Base-by-base conservation (phyloP, 1,140 invertebrate genomes). In the Centruroides sculpturatus region DNA sequence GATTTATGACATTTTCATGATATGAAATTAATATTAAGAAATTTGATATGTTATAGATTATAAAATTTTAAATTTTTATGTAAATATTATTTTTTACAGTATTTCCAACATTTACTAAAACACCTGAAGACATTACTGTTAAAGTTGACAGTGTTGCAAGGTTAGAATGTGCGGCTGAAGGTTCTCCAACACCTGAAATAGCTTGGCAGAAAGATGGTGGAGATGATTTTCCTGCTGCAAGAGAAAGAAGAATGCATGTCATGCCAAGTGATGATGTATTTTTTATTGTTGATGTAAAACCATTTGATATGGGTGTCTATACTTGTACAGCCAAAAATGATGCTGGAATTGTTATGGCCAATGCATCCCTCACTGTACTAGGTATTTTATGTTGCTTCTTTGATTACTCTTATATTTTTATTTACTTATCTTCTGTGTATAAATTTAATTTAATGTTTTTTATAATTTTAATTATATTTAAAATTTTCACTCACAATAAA, bases 201-300 rank as follows among this genome's bases (percentile, higher is more conserved):
- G 83, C 87, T 6, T 90, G 92, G 84, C 85, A 90, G 68, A 96
- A 97, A 74, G 92, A 95, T 77, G 89, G 87, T n/a, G 89, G 86
- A 1, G 87, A 88, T 71, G 87, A 94, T 73, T 97, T 98, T 73
- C 92, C 92, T 9, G 93, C 94, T 8, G 93, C 93, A 12, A 79
- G 86, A 60, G 93, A 97, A 72, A 81, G 92, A 51, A 77, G 94
- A 35, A 87, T 98, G 83, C 86, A 90, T 72, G 88, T 95, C 47
- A 90, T 92, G 81, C 85, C 87, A 1, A 83, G 83, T 35, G 92
- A 97, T 73, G 87, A 94, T 73, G 83, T 86, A 3, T 90, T 96
- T 68, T 90, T 94, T 68, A 97, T 98, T 64, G 80, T 90, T 8
- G 84, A 92, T 76, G 87, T 91, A 7, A 91, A 91, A 74, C 79